Base-by-base conservation (phyloP, 1,140 invertebrate genomes). In the Rhagoletis zephyria region DNA sequence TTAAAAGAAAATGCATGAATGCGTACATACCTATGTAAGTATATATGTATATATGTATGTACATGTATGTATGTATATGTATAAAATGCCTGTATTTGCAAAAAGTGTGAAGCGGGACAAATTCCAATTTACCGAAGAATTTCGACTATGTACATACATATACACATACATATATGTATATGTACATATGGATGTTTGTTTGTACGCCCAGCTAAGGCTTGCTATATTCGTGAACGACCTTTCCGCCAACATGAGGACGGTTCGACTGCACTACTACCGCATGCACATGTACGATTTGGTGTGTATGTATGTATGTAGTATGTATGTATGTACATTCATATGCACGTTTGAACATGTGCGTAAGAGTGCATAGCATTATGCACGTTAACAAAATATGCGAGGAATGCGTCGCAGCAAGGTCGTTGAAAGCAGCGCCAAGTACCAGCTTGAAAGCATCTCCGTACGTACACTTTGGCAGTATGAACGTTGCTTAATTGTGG, bases 341-440 rank as follows among this genome's bases (percentile, higher is more conserved):
- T n/a, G 16, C 14, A 63, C 12, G 16, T 63, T 4, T 63, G 61
- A 12, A 14, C 61, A 16, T 63, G 61, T n/a, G 51, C 16, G 61
- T 63, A 63, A 63, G 51, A 45, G 42, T 81, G 48, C 12, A 51
- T 48, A 77, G 70, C 70, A 45, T 77, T 77, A 77, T 56, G 74
- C 48, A 81, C 48, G 48, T 81, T 87, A 89, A 88, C 89, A 87
- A 89, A 90, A 90, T 90, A 90, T 90, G 89, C 87, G 87, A 64
- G 89, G 89, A 90, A 90, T 90, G 89, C 90, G 74, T 40, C 85
- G 88, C 89, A 90, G 88, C 89, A 90, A 90, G 90, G 90, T 90
- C 90, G 90, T 89, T 88, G 63, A 86, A 61, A 87, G 87, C 85
- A 74, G 67, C 19, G 64, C 16, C 85, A 67, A 85, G 51, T 61